Evolutionary conservation across 2,113 vertebrate species (phyloP).

Genomic region (Steatornis caripensis): DNA sequence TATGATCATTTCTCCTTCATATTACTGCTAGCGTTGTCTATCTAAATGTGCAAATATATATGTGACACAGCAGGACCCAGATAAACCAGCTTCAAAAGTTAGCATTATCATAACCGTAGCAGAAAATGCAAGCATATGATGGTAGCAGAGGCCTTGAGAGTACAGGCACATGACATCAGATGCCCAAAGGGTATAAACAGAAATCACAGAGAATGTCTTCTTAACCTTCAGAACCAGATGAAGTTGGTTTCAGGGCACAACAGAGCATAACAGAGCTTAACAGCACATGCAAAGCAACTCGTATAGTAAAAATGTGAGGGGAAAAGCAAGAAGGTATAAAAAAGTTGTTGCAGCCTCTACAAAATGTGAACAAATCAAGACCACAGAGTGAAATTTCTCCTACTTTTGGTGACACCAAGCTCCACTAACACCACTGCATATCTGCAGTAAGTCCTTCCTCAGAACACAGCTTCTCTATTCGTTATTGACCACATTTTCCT

Average conservation of each 20-base stretch:
- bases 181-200: not conserved
- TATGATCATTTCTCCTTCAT: not conserved
- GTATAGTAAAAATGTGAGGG: not conserved
- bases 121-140: not conserved
- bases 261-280: not conserved
- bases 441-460: not conserved
- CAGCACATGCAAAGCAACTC: not conserved
- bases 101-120: not conserved
- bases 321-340: not conserved
- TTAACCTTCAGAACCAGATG: not conserved
- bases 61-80: not conserved
- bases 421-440: fast-evolving
- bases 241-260: not conserved
- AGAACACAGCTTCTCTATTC: not conserved
- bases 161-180: not conserved
- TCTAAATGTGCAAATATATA: not conserved
- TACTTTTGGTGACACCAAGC: not conserved
- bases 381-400: not conserved
- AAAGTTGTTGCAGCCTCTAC: not conserved
- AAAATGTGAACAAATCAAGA: not conserved
- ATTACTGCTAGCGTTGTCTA: not conserved
- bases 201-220: not conserved
- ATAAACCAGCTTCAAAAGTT: not conserved
- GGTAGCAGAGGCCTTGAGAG: not conserved
- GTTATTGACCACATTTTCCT: not conserved